phyloP scores from a whole-genome alignment of 2,888 invertebrate species.

The Nymphalis c-album region DNA sequence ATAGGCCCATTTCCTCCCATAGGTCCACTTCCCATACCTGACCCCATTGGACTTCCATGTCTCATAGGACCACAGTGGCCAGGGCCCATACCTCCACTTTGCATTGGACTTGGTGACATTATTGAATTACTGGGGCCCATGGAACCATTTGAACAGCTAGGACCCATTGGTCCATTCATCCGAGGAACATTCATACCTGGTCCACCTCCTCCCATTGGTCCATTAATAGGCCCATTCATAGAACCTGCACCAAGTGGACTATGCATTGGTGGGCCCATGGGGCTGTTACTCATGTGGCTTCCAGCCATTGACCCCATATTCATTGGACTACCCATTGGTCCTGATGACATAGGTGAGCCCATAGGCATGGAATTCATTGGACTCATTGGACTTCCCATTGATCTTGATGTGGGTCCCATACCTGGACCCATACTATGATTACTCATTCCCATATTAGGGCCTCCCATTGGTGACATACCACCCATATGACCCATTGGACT shows the following conservation, averaged over 20 bases:
- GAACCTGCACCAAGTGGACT: constrained; percentile 83
- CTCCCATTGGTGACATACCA: constrained; percentile 86
- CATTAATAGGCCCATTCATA: constrained; percentile 81
- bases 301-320: constrained; percentile 84
- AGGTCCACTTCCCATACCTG: constrained; percentile 81
- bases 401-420: constrained; percentile 79
- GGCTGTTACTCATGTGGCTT: constrained; percentile 85
- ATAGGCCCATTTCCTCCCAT: constrained; percentile 79
- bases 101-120: constrained; percentile 79
- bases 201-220: constrained; percentile 83
- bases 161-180: constrained; percentile 81
- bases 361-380: constrained; percentile 88
- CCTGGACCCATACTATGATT: constrained; percentile 84
- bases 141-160: constrained; percentile 80
- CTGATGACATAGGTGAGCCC: constrained; percentile 86
- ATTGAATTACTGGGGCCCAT: constrained; percentile 81
- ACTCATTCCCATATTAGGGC: constrained; percentile 85
- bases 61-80: constrained; percentile 80
- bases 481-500: constrained; percentile 87
- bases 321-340: constrained; percentile 88
- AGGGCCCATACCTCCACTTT: constrained; percentile 75
- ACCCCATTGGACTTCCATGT: constrained; percentile 79
- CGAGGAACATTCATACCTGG: constrained; percentile 80
- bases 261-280: constrained; percentile 89
- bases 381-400: constrained; percentile 88